These are phyloP conservation scores for Galagoides demidoff DNA, from an alignment of 2,797 vertebrate species.

Conservation along the genomic window DNA sequence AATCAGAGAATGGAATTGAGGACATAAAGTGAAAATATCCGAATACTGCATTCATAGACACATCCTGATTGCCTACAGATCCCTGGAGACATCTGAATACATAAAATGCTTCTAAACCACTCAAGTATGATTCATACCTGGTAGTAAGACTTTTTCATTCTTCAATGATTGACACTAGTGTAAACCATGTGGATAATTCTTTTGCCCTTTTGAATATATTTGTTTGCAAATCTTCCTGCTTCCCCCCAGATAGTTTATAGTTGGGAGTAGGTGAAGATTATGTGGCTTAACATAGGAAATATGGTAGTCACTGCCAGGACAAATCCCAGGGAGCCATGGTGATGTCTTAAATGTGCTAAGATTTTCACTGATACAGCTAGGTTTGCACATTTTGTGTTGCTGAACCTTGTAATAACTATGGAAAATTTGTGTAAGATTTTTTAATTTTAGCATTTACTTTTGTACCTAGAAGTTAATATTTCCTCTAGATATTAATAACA, in stretches of 20 bases:
- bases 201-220: slow-evolving; percentile 25
- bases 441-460: slow-evolving; percentile 50
- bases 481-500: background rate
- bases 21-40: background rate
- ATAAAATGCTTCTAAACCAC: slow-evolving; percentile 8
- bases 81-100: background rate
- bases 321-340: background rate
- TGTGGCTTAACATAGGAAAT: background rate
- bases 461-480: background rate
- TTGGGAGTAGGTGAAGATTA: background rate
- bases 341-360: background rate
- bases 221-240: slow-evolving; percentile 20
- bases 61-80: background rate
- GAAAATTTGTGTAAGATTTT: background rate
- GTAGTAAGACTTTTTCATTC: slow-evolving; percentile 27
- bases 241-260: background rate
- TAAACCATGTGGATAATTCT: slow-evolving; percentile 24
- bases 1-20: background rate
- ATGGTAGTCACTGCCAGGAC: background rate
- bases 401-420: background rate
- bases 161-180: slow-evolving; percentile 21
- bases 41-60: background rate
- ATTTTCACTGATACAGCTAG: background rate
- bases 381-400: background rate
- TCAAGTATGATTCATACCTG: background rate